Conservation (phyloP, 2,888 invertebrate species). For the Habroteleia sp. region DNA sequence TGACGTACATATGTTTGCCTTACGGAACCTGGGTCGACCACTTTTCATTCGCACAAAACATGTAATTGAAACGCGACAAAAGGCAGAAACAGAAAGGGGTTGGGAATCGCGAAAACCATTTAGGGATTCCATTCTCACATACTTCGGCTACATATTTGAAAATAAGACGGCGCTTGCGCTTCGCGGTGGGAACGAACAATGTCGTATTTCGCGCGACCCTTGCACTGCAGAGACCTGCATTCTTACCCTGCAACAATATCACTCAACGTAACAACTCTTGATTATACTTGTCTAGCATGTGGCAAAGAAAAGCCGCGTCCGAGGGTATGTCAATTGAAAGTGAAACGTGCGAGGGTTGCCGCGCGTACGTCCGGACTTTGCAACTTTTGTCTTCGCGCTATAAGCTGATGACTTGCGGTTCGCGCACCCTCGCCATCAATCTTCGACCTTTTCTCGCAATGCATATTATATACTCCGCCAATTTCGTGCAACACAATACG, state of each 20-base stretch:
- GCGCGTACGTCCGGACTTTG: constrained; percentile 64
- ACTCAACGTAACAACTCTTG: constrained; percentile 58
- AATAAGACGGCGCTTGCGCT: constrained; percentile 32
- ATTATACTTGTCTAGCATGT: constrained; percentile 50
- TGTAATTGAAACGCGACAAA: constrained; percentile 43
- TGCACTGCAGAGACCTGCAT: constrained; percentile 28
- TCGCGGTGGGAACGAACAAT: constrained; percentile 31
- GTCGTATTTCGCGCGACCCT: constrained; percentile 25
- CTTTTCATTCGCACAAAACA: constrained; percentile 39
- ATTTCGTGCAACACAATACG: constrained; percentile 27
- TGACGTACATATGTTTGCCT: constrained; percentile 23
- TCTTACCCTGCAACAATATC: constrained; percentile 60
- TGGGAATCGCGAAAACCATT: constrained; percentile 39
- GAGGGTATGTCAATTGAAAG: constrained; percentile 63
- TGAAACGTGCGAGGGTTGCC: constrained; percentile 37
- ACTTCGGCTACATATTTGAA: constrained; percentile 33
- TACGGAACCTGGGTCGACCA: constrained; percentile 4
- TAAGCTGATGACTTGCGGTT: constrained; percentile 69
- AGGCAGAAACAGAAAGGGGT: constrained; percentile 34
- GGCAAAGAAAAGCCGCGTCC: constrained; percentile 47
- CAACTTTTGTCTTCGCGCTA: constrained; percentile 68
- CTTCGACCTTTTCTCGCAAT: constrained; percentile 63
- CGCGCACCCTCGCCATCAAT: constrained; percentile 70
- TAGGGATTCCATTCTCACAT: constrained; percentile 36
- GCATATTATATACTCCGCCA: constrained; percentile 35